These are phyloP conservation scores for Pachyramphus minor DNA, from an alignment of 2,113 vertebrate genomes.

Conservation along the genomic window DNA sequence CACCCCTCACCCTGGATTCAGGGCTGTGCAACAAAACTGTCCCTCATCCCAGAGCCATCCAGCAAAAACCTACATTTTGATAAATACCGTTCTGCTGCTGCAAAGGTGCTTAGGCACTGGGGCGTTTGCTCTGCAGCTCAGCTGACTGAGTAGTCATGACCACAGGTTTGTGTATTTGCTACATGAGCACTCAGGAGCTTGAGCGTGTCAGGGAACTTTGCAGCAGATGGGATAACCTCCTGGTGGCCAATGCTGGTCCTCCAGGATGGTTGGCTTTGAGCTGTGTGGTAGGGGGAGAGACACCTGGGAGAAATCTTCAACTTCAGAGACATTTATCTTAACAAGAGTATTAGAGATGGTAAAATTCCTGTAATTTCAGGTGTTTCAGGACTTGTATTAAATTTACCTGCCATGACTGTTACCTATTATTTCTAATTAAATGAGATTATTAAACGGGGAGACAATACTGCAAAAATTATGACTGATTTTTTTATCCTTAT, in stretches of 20 bases:
- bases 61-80: neutral
- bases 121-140: neutral
- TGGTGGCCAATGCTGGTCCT: neutral
- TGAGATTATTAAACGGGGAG: neutral
- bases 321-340: neutral
- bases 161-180: neutral
- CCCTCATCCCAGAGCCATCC: neutral
- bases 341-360: neutral
- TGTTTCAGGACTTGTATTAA: neutral
- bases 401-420: neutral
- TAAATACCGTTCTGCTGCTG: neutral
- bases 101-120: fast-evolving
- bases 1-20: neutral
- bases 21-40: neutral
- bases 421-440: constrained; percentile 23
- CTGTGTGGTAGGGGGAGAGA: neutral
- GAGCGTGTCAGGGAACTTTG: neutral
- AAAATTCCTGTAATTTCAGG: neutral
- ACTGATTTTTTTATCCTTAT: neutral
- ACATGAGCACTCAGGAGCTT: fast-evolving
- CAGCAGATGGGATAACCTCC: neutral
- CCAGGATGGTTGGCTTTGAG: neutral
- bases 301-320: neutral
- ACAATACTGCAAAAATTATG: neutral
- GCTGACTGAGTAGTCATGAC: neutral